Percentiles rank a stretch among this genome's conserved stretches.
These are phyloP conservation scores for Congeria kusceri DNA, from an alignment of 2,888 invertebrate species.

Conservation along the genomic window DNA sequence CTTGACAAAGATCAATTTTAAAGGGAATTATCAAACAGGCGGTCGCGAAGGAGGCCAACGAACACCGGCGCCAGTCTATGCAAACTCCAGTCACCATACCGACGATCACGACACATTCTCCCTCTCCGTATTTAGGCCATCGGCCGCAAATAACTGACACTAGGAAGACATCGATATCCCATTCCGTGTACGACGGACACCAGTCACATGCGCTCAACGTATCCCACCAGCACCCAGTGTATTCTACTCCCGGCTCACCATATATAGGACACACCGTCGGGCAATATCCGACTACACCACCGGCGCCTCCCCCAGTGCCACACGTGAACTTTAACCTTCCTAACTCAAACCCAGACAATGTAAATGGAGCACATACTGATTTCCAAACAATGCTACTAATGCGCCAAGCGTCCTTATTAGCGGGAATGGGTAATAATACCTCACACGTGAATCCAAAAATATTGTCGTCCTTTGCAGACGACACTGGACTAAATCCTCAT, in stretches of 20 bases:
- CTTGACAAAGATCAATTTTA: conserved; percentile 49
- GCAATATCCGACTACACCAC: conserved; percentile 7
- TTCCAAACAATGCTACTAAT: not conserved
- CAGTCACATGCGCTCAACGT: not conserved
- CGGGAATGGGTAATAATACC: not conserved
- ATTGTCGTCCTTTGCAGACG: not conserved
- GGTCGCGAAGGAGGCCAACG: conserved; percentile 23
- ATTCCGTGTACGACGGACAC: not conserved
- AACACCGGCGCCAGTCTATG: not conserved
- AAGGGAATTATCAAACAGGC: conserved; percentile 35
- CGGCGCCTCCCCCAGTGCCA: conserved; percentile 7
- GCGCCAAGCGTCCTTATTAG: not conserved
- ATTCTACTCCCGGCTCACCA: conserved; percentile 4
- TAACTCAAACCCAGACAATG: not conserved
- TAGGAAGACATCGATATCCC: not conserved
- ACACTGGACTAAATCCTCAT: not conserved
- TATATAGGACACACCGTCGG: not conserved
- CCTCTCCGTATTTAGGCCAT: conserved; percentile 13
- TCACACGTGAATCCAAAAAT: no score
- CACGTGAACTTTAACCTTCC: conserved; percentile 45
- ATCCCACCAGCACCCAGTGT: not conserved
- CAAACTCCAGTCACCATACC: conserved; percentile 10
- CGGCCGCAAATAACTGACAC: not conserved
- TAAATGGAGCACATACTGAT: not conserved
- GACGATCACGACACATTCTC: conserved; percentile 20